A percentile compares a stretch with the other conserved stretches of the same genome.
Evolutionary conservation across 2,888 invertebrate genomes (phyloP).

Genomic region (Conus canariensis): DNA sequence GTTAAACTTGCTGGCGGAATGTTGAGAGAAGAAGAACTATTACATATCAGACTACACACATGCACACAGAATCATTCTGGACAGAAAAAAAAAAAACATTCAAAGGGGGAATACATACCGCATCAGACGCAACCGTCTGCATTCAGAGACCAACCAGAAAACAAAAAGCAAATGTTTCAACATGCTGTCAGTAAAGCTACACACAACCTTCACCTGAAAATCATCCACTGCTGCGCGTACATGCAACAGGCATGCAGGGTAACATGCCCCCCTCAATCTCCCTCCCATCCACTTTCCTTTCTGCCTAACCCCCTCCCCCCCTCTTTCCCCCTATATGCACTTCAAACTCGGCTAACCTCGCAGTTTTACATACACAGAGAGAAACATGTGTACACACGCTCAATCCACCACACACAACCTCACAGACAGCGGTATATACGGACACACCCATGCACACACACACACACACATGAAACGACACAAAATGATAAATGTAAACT

Average conservation of each 20-base stretch:
- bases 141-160: background rate
- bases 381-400: background rate
- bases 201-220: too few relatives aligned
- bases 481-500: too few relatives aligned
- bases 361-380: slow-evolving; percentile 2
- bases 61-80: background rate
- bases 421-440: slow-evolving; percentile 5
- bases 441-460: slow-evolving; percentile 31
- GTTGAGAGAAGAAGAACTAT: too few relatives aligned
- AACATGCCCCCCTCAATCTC: too few relatives aligned
- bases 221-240: too few relatives aligned
- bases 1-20: too few relatives aligned
- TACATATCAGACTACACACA: background rate
- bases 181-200: slow-evolving; percentile 29
- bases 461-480: background rate
- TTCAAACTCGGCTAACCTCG: too few relatives aligned
- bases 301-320: too few relatives aligned
- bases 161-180: background rate
- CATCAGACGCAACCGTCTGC: slow-evolving; percentile 22
- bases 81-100: background rate
- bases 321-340: too few relatives aligned
- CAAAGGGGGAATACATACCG: slow-evolving; percentile 18
- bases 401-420: slow-evolving; percentile 16
- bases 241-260: too few relatives aligned
- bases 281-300: too few relatives aligned